Base-by-base conservation (phyloP, 2,113 vertebrate species). In the Athene noctua region DNA sequence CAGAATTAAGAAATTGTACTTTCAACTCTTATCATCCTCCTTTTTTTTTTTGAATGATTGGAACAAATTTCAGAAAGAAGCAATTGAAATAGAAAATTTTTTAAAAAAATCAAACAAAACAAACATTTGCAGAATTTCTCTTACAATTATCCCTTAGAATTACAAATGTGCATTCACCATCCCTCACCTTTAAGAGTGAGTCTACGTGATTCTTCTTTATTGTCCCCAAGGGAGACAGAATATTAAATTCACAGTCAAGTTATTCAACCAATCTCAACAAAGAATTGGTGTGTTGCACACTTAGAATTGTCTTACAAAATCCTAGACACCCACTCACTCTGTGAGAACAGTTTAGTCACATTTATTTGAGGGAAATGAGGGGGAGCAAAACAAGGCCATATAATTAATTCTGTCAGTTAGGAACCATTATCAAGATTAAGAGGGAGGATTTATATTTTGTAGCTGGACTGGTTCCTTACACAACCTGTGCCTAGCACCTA, bases 391-490 rank as follows among this genome's bases (percentile, higher is more conserved):
- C 44, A 19, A 22, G 40, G 83, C 47, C 13, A 12, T 13, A 1
- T 68, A 15, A 93, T 62, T 88, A 4, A 58, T 49, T 20, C 78
- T 77, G 90, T 77, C 87, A 92, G 22, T 77, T 46, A 54, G 61
- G 67, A 88, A 22, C 55, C 61, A 29, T 34, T 61, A 96, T 91
- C 94, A 90, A 95, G 96, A 97, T 96, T 21, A 88, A 85, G 91
- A 90, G 87, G 95, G 96, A 95, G 93, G 96, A 65, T 34, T 74
- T 65, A 1, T 15, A 20, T 61, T 85, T 82, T 90, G 66, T 32
- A 44, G 58, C 49, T 23, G 54, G 34, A 54, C 66, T 34, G 46
- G 93, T 93, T 97, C 55, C 85, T 97, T 95, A 88, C 93, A 42
- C 84, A 96, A 93, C 47, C 40, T 27, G 19, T 29, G 10, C 79